Evolutionary conservation across 30 jellyfish, hydroid and myxozoan species (phyloP).

Genomic region (Clytia hemisphaerica): DNA sequence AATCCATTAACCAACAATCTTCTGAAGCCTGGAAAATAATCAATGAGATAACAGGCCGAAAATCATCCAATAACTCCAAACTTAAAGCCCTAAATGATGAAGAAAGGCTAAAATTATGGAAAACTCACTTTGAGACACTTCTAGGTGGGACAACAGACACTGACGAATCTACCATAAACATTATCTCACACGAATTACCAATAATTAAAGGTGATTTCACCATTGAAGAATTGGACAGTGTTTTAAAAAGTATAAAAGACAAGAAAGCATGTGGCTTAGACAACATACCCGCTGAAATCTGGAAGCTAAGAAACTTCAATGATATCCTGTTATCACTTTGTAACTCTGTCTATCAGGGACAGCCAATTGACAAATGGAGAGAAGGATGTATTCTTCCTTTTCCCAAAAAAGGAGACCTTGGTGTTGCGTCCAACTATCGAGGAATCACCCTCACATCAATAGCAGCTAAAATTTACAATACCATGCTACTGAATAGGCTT

Average conservation of each 20-base stretch:
- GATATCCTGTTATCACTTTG: slow-evolving; percentile 2
- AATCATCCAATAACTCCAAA: slow-evolving; percentile 4
- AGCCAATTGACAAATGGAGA: not conserved
- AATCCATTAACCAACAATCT: not conserved
- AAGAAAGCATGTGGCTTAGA: slow-evolving; percentile 19
- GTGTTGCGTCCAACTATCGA: slow-evolving; percentile 10
- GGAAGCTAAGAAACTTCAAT: not conserved
- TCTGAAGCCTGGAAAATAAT: slow-evolving; percentile 13
- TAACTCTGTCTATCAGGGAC: not conserved
- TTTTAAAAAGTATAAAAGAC: not conserved
- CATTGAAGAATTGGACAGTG: slow-evolving; percentile 7
- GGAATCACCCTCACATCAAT: slow-evolving; percentile 15
- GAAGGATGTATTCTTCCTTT: slow-evolving; percentile 11
- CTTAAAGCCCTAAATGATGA: slow-evolving; percentile 17
- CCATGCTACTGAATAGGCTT: slow-evolving; percentile 10
- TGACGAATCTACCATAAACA: not conserved
- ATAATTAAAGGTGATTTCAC: slow-evolving; percentile 13
- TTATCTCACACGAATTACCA: not conserved
- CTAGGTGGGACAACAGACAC: slow-evolving; percentile 16
- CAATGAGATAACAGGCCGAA: slow-evolving; percentile 32
- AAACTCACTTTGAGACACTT: slow-evolving; percentile 12
- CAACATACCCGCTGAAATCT: slow-evolving; percentile 16
- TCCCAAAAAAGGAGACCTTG: slow-evolving; percentile 26
- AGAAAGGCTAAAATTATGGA: slow-evolving; percentile 13
- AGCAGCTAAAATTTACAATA: not conserved